Evolutionary conservation across 2,797 vertebrate species (phyloP), one percentile per base, ranked within the genome.

Genomic region (Zonotrichia albicollis): DNA sequence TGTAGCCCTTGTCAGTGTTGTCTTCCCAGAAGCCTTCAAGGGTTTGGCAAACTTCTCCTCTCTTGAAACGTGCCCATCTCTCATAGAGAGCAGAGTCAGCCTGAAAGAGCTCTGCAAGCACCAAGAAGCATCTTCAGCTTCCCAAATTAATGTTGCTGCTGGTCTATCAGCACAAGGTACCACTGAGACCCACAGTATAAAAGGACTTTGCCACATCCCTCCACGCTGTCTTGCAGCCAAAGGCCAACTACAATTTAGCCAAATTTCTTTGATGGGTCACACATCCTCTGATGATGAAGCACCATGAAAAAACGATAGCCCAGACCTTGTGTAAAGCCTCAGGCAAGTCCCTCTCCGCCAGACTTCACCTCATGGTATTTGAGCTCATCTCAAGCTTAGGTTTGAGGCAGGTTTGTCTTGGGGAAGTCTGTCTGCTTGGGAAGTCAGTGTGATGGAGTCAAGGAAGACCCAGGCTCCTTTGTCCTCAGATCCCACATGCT

Each of bases 31-130:
- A 75, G 26, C 6, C 19, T 40, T 43, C 1, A 15, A 92, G 27
- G 22, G 12, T 87, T 58, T 84, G 25, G 32, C 23, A 94, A 65
- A 78, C 30, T 62, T 20, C 17, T 79, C 14, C 11, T 9, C 15
- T 48, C 48, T 64, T 38, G 34, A 84, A 91, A 85, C 0, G 0
- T 2, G 2, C 13, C 32, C 0, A 1, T n/a, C 23, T 62, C 29
- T 43, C 60, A 42, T 1, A 4, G 84, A 51, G 53, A 80, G 68
- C 30, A 80, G 58, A 40, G 10, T 48, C 74, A 72, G 62, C 14
- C 87, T 57, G 21, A 38, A 76, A 57, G 38, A 53, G 38, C 57
- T 55, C 61, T 75, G 62, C 34, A 78, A 85, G 32, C 29, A 50
- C 50, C 8, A 17, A 86, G 50, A 74, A 88, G 22, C 43, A 65